Percentiles rank a stretch among this genome's conserved stretches.
phyloP scores from a whole-genome alignment of 1,140 invertebrate species.

The Scaptomyza pallida region DNA sequence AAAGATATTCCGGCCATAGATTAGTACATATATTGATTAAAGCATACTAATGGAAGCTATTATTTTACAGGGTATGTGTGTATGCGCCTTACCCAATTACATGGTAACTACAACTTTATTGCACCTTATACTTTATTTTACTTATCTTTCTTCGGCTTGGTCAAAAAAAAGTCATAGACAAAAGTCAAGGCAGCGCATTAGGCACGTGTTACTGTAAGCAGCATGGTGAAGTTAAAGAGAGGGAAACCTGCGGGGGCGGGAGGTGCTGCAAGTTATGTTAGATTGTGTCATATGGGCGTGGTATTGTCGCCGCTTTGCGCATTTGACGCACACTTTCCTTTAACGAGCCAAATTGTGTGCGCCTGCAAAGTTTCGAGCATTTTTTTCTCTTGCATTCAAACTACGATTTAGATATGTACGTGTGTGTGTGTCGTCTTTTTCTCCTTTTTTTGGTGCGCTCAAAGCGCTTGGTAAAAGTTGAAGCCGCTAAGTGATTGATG shows the following conservation, averaged over 20 bases:
- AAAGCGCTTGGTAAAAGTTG: conserved; percentile 21
- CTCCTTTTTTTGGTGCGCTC: neutral
- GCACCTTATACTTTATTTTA: neutral
- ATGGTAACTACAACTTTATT: conserved; percentile 4
- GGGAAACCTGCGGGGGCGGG: neutral
- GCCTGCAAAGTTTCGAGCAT: conserved; percentile 36
- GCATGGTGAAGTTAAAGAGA: neutral
- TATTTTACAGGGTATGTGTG: conserved; percentile 1
- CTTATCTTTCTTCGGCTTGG: conserved; percentile 14
- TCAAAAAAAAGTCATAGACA: conserved; percentile 15
- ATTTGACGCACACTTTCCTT: conserved; percentile 50
- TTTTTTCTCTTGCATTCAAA: conserved; percentile 34
- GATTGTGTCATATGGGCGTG: conserved; percentile 41
- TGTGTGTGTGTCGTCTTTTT: too few relatives aligned
- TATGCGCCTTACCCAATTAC: neutral
- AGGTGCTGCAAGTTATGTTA: neutral
- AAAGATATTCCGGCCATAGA: too few relatives aligned
- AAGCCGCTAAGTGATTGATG: conserved; percentile 48
- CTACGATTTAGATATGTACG: conserved; percentile 42
- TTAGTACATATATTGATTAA: too few relatives aligned
- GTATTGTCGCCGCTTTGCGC: conserved; percentile 31
- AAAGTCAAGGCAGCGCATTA: conserved; percentile 40
- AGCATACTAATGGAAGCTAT: too few relatives aligned
- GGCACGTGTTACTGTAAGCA: conserved; percentile 37
- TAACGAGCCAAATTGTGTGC: conserved; percentile 58